Base-by-base conservation (phyloP, 2,888 invertebrate species). In the Sceliomorpha sp. region DNA sequence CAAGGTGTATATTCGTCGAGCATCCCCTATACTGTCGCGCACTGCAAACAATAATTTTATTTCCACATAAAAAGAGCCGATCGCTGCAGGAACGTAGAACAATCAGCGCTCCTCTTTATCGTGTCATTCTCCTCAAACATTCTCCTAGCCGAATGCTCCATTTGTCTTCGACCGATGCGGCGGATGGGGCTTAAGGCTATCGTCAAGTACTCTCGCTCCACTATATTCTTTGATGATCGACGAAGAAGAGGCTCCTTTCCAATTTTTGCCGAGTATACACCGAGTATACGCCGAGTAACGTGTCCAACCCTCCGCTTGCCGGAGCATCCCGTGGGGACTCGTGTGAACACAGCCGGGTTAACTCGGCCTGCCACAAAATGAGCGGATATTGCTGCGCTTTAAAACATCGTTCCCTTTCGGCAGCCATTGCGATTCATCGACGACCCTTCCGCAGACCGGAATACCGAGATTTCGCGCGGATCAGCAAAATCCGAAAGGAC, bases 381-480 rank as follows among this genome's bases (percentile, higher is more conserved):
- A 80, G 83, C 78, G 78, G 83, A 86, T 85, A 87, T 85, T 80
- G 83, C 79, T 85, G 87, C 83, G 87, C 85, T 87, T 87, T 87
- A 87, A 87, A 86, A 82, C 81, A 80, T 77, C 78, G 79, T 80
- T 79, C 74, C 68, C 74, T 75, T 73, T 70, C 75, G 74, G 63
- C 72, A 73, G 73, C 75, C 71, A 78, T 74, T 76, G 77, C 73
- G 71, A 75, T 75, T 73, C 68, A 69, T 63, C 71, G 70, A 77
- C 74, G 73, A 74, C 77, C 79, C 80, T 78, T 68, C 60, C 64
- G 48, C 34, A 48, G 63, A 48, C 68, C 71, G 56, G 73, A 63
- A 63, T 63, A 67, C 76, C 77, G 73, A 80, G 84, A 84, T 86
- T 86, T 85, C 74, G 82, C 82, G 77, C 71, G 82, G 85, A 87